Conservation (phyloP, 1,140 invertebrate genomes). For the Trichonephila clavata region DNA sequence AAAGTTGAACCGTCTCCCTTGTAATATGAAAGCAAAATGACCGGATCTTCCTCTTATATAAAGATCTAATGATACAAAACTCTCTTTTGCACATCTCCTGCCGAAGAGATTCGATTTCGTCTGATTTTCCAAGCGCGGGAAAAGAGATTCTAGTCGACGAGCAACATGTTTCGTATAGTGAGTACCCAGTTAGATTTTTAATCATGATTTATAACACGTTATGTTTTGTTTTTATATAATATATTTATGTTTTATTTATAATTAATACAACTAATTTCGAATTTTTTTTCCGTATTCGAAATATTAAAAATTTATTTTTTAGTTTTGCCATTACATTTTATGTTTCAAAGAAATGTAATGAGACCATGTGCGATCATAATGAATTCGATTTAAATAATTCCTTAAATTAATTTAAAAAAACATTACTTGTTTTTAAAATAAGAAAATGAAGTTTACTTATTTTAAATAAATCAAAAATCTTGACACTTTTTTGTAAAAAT, state of each 20-base stretch:
- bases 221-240: not conserved
- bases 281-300: not conserved
- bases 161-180: not conserved
- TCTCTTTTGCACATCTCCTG: slow-evolving; percentile 15
- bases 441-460: no score
- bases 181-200: not conserved
- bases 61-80: slow-evolving; percentile 10
- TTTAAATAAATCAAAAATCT: no score
- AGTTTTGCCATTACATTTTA: no score
- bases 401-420: no score
- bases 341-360: no score
- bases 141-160: not conserved
- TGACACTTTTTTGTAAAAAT: no score
- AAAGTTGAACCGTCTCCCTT: not conserved
- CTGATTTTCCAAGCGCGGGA: no score
- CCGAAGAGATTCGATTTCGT: not conserved
- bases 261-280: not conserved
- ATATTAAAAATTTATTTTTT: not conserved
- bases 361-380: no score
- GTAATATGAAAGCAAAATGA: not conserved
- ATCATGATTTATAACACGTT: not conserved
- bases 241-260: not conserved
- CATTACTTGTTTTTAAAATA: no score
- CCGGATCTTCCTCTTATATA: slow-evolving; percentile 31
- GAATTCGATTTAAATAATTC: no score